Evolutionary conservation across 2,797 vertebrate genomes (phyloP).

Genomic region (Serranus cabrilla): DNA sequence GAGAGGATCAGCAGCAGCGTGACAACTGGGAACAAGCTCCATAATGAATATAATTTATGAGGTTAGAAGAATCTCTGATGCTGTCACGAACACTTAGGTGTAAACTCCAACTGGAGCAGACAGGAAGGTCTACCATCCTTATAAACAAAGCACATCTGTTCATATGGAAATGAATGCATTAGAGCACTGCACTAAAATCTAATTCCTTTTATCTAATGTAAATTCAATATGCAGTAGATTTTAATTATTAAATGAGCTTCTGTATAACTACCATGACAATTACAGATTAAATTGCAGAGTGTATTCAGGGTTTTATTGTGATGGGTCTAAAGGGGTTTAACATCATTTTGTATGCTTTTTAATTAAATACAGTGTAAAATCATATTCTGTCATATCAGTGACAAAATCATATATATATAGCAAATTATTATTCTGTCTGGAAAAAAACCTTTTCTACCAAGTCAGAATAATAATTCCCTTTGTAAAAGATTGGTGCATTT

Average conservation of each 20-base stretch:
- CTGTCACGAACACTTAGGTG: slow-evolving; percentile 29
- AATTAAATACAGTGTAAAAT: neutral
- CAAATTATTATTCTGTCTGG: too few species aligned
- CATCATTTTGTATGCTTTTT: neutral
- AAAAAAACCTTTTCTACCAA: neutral
- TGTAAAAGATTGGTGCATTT: neutral
- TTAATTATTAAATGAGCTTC: slow-evolving; percentile 32
- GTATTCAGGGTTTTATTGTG: neutral
- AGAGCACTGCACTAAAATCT: slow-evolving; percentile 7
- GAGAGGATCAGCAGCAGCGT: slow-evolving; percentile 24
- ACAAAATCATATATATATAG: neutral
- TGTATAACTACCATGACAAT: neutral
- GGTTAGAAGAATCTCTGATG: slow-evolving; percentile 37
- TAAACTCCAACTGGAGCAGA: slow-evolving; percentile 51
- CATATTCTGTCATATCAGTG: neutral
- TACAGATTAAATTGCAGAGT: neutral
- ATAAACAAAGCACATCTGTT: slow-evolving; percentile 52
- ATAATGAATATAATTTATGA: slow-evolving; percentile 55
- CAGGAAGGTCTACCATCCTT: slow-evolving; percentile 25
- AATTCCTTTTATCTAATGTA: slow-evolving; percentile 30
- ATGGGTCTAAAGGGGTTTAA: neutral
- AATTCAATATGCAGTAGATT: slow-evolving; percentile 25
- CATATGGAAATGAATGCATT: slow-evolving; percentile 20
- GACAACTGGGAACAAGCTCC: slow-evolving; percentile 35
- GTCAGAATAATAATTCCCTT: neutral